phyloP scores from a whole-genome alignment of 2,113 vertebrate genomes.

The Phycodurus eques region DNA sequence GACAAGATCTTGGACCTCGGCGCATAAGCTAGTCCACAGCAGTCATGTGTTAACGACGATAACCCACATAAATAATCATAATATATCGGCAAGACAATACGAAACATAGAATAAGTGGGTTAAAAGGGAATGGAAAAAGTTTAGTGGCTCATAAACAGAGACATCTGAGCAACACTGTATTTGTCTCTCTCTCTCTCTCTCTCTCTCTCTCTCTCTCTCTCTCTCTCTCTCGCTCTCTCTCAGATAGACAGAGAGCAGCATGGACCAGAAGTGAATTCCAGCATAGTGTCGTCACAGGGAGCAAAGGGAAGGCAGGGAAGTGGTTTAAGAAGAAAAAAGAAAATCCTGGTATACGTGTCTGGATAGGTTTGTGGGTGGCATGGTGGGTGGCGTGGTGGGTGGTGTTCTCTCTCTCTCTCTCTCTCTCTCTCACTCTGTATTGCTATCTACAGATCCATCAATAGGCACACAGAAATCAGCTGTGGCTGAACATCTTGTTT shows the following conservation, averaged over 20 bases:
- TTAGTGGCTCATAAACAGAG: constrained; percentile 61
- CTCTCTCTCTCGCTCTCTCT: constrained; percentile 28
- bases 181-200: constrained; percentile 32
- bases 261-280: constrained; percentile 77
- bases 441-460: constrained; percentile 1
- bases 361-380: constrained; percentile 49
- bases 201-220: constrained; percentile 33
- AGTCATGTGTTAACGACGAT: background rate
- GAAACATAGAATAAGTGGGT: constrained; percentile 23
- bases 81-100: constrained; percentile 17
- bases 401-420: background rate
- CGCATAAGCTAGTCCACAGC: background rate
- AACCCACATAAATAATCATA: constrained; percentile 41
- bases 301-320: constrained; percentile 77
- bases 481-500: constrained; percentile 11
- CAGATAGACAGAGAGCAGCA: constrained; percentile 46
- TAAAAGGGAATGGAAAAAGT: constrained; percentile 50
- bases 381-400: constrained; percentile 29
- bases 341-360: constrained; percentile 52
- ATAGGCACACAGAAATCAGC: constrained; percentile 2
- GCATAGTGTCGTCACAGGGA: constrained; percentile 71
- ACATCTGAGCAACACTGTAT: constrained; percentile 55
- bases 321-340: constrained; percentile 64
- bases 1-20: constrained; percentile 14
- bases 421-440: background rate